A percentile compares a stretch with the other conserved stretches of the same genome.
Conservation (phyloP, 2,888 invertebrate species). For the Phaedon cochleariae region DNA sequence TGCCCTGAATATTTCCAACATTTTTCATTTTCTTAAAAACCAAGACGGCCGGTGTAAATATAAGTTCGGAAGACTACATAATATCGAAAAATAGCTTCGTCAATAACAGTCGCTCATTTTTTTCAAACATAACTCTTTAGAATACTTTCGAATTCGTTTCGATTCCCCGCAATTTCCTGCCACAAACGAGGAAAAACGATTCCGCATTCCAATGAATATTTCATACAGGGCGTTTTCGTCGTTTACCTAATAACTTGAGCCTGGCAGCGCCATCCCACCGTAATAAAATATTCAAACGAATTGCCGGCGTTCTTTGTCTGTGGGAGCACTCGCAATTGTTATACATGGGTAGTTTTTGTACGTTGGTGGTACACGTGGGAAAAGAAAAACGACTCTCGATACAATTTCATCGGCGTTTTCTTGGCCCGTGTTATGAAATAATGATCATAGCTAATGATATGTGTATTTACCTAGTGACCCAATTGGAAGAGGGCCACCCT, state of each 20-base stretch:
- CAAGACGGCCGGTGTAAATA: no score
- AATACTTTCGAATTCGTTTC: not conserved
- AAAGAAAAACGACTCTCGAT: constrained; percentile 6
- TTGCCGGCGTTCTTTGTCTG: constrained; percentile 21
- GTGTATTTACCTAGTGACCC: no score
- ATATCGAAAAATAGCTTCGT: no score
- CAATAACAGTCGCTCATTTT: no score
- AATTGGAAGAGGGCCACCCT: no score
- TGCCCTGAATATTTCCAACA: no score
- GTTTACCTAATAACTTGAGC: constrained; percentile 2
- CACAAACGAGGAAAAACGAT: not conserved
- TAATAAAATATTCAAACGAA: constrained; percentile 21
- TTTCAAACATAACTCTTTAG: no score
- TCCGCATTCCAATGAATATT: not conserved
- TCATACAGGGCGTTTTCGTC: not conserved
- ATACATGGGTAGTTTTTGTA: constrained; percentile 1
- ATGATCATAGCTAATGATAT: no score
- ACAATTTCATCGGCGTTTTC: not conserved
- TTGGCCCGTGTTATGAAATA: no score
- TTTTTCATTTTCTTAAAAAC: no score
- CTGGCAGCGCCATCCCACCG: not conserved
- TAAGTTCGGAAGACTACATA: no score
- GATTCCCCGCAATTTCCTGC: not conserved
- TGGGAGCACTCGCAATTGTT: constrained; percentile 22
- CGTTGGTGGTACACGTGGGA: constrained; percentile 2